Percentiles rank a stretch among this genome's conserved stretches.
phyloP scores from a whole-genome alignment of 1,140 invertebrate genomes.

The Zaprionus ornatus region DNA sequence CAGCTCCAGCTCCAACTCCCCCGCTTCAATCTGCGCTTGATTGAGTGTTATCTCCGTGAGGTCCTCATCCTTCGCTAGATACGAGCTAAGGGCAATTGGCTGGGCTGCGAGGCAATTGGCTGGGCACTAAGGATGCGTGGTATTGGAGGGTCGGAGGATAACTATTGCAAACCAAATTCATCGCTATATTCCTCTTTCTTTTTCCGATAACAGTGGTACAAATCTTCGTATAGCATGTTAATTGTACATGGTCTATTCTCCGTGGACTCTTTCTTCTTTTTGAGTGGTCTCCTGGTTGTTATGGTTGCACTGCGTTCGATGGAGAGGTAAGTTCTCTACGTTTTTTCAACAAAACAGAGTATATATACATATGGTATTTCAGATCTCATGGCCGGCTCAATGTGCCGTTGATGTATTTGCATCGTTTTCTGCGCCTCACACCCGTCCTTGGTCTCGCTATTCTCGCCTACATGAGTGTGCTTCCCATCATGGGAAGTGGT shows the following conservation, averaged over 20 bases:
- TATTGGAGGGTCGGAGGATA: too few relatives aligned
- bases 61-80: too few relatives aligned
- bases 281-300: slow-evolving; percentile 55
- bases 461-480: slow-evolving; percentile 33
- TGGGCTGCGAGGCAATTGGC: too few relatives aligned
- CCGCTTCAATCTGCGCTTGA: too few relatives aligned
- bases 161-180: too few relatives aligned
- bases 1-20: too few relatives aligned
- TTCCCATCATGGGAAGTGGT: slow-evolving; percentile 36
- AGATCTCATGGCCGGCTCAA: slow-evolving; percentile 58
- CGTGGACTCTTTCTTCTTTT: slow-evolving; percentile 67
- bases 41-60: too few relatives aligned
- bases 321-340: slow-evolving; percentile 44
- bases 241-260: slow-evolving; percentile 45
- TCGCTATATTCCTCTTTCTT: too few relatives aligned
- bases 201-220: slow-evolving; percentile 44
- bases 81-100: too few relatives aligned
- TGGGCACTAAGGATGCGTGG: too few relatives aligned
- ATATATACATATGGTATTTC: neutral
- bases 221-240: slow-evolving; percentile 37
- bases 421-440: slow-evolving; percentile 62
- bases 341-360: too few relatives aligned
- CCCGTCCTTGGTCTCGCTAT: slow-evolving; percentile 51
- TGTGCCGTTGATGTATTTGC: slow-evolving; percentile 64
- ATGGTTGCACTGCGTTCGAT: slow-evolving; percentile 47